These are phyloP conservation scores for Borostomias antarcticus DNA, from an alignment of 2,797 vertebrate species.

Conservation along the genomic window DNA sequence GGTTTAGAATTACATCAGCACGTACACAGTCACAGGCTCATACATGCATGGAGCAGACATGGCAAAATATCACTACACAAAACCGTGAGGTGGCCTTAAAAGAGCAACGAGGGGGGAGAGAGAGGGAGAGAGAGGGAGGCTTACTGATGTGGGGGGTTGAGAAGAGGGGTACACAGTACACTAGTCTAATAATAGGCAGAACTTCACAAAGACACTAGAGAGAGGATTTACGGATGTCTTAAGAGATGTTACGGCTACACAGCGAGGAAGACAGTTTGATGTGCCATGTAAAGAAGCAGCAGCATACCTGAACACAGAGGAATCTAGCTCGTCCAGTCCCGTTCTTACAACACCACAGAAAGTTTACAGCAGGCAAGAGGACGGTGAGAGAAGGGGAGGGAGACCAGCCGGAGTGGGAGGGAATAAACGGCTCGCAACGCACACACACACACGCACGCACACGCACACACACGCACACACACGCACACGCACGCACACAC, in stretches of 20 bases:
- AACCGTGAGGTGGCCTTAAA: neutral
- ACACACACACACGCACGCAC: no score
- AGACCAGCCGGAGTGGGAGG: constrained; percentile 37
- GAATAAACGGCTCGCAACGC: constrained; percentile 54
- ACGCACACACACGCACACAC: no score
- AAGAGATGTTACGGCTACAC: neutral
- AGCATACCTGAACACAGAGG: constrained; percentile 46
- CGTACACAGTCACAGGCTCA: no score
- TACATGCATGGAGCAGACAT: no score
- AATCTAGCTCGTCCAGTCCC: constrained; percentile 30
- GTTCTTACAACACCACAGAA: constrained; percentile 15
- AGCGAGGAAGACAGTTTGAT: neutral
- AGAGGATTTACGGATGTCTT: neutral
- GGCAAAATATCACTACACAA: no score
- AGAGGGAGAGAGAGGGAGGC: neutral
- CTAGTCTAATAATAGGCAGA: no score
- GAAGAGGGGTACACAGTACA: neutral
- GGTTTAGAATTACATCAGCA: no score
- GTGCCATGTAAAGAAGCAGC: neutral
- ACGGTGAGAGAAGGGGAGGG: constrained; percentile 14
- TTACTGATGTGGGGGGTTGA: neutral
- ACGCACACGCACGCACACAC: no score
- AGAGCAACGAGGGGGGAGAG: neutral
- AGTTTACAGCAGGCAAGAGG: constrained; percentile 15
- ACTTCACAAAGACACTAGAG: no score